Base-by-base conservation (phyloP, 1,140 invertebrate species). In the Choristoneura fumiferana region DNA sequence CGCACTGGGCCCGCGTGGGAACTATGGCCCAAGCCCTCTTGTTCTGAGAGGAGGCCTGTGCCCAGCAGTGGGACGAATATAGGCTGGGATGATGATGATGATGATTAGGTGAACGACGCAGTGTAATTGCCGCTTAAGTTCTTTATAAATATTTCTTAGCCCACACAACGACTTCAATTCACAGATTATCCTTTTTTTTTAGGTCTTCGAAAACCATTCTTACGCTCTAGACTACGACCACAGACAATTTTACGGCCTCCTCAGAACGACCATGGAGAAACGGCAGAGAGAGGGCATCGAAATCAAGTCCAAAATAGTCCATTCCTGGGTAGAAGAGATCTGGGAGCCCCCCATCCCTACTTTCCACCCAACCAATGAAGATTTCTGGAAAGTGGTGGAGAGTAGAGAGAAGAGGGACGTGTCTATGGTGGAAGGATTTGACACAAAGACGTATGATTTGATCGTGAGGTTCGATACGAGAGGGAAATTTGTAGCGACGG, bases 141-240 rank as follows among this genome's bases (percentile, higher is more conserved):
- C n/a, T n/a, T n/a, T n/a, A n/a, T n/a, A n/a, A n/a, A n/a, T n/a
- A n/a, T n/a, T n/a, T 29, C 22, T 29, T 29, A 29, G 22, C 22
- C 6, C 2, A 3, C 2, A 2, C 22, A 6, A 29, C 6, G 22
- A 29, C 2, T 3, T 3, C 22, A 29, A 29, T 3, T 29, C 22
- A 18, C 40, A 1, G 18, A 22, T 4, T 9, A 17, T 8, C 12
- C 1, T 49, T 49, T n/a, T n/a, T n/a, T n/a, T n/a, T 2, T 17
- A 49, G 43, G 92, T 94, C 62, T 89, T 95, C 37, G 92, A 94
- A 84, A 89, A 90, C 4, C 91, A 93, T 69, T 91, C 92, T 4
- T 91, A 91, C 72, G 91, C 93, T 55, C 79, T 95, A 54, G 92
- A 92, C 67, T 95, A 95, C 66, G 94, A 95, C 83, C 94, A 94